Conservation (phyloP, 1,140 invertebrate species). For the Lasioglossum baleicum region DNA sequence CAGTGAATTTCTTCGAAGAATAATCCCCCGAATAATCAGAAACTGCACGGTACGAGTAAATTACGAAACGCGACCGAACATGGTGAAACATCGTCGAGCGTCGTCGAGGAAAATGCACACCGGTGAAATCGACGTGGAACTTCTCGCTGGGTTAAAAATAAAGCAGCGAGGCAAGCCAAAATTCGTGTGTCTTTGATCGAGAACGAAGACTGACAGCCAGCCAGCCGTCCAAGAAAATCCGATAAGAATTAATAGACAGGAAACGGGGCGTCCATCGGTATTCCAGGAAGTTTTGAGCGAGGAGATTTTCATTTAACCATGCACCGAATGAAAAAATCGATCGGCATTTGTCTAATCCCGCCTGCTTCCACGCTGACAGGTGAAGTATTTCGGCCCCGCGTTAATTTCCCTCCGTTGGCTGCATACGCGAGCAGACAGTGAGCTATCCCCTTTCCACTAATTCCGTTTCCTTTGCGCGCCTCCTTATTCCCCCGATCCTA, state of each 20-base stretch:
- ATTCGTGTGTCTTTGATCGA: neutral
- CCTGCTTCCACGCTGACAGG: neutral
- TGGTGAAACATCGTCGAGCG: neutral
- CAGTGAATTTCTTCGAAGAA: neutral
- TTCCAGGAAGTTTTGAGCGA: neutral
- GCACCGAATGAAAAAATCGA: neutral
- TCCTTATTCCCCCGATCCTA: neutral
- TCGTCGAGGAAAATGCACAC: neutral
- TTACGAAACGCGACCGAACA: too few relatives aligned
- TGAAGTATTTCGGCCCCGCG: constrained; percentile 4
- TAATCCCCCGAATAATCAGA: constrained; percentile 14
- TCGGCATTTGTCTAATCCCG: neutral
- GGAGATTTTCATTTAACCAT: too few relatives aligned
- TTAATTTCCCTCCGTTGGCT: constrained; percentile 17
- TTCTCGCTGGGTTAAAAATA: too few relatives aligned
- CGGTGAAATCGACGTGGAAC: too few relatives aligned
- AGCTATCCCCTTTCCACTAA: neutral
- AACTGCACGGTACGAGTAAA: neutral
- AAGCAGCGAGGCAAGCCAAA: neutral
- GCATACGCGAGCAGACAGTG: constrained; percentile 12
- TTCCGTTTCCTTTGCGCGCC: neutral
- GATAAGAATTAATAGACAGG: too few relatives aligned
- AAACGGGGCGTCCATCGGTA: neutral
- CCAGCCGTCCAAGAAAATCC: too few relatives aligned
- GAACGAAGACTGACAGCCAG: neutral